These are phyloP conservation scores for Drosophila kambysellisi DNA, from an alignment of 2,888 invertebrate genomes.

Conservation along the genomic window DNA sequence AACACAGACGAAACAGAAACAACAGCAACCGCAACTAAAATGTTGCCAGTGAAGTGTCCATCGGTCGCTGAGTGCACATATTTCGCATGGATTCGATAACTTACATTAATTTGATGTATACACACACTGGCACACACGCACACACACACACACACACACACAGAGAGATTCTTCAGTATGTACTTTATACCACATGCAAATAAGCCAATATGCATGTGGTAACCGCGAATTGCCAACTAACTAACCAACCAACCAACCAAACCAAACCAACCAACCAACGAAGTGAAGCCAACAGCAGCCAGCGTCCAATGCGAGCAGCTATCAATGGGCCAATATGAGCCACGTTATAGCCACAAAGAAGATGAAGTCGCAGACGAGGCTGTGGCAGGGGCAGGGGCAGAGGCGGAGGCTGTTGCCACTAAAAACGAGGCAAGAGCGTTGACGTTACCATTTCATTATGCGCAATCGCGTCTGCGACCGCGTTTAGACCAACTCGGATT, in stretches of 20 bases:
- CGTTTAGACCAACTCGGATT: slow-evolving; percentile 19
- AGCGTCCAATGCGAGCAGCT: slow-evolving; percentile 46
- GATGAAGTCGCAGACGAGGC: slow-evolving; percentile 4
- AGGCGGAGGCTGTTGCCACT: slow-evolving; percentile 17
- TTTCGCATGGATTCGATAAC: slow-evolving; percentile 78
- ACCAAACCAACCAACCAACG: background rate
- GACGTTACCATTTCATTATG: slow-evolving; percentile 65
- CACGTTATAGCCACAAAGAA: slow-evolving; percentile 32
- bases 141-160: slow-evolving; percentile 33
- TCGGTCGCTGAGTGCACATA: slow-evolving; percentile 43
- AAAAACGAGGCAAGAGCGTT: slow-evolving; percentile 24
- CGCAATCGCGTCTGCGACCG: slow-evolving; percentile 34
- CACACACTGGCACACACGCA: slow-evolving; percentile 32
- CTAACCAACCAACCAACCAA: slow-evolving; percentile 58
- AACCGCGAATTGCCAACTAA: slow-evolving; percentile 56
- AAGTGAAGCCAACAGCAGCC: slow-evolving; percentile 23
- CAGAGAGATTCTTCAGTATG: background rate
- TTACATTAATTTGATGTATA: slow-evolving; percentile 78
- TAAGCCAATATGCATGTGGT: slow-evolving; percentile 32
- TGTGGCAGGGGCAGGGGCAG: background rate
- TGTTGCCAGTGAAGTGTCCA: slow-evolving; percentile 56
- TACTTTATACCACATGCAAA: slow-evolving; percentile 13
- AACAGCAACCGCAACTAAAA: slow-evolving; percentile 67
- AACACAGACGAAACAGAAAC: slow-evolving; percentile 36
- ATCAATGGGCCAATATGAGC: slow-evolving; percentile 51